Conservation (phyloP, 1,140 invertebrate genomes). For the Brachystomella parvula region DNA sequence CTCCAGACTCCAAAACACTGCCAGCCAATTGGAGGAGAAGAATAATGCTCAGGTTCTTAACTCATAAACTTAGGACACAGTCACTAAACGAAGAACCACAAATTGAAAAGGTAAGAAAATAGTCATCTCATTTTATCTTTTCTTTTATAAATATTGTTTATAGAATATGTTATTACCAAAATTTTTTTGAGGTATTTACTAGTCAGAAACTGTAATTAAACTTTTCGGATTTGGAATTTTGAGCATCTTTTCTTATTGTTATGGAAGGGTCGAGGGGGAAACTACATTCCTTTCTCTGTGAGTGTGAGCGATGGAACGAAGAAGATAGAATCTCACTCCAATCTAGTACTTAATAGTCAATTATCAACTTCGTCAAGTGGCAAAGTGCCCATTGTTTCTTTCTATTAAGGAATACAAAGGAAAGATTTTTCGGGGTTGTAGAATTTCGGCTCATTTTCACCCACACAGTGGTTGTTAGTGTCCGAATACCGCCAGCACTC, state of each 20-base stretch:
- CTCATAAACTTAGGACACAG: conserved; percentile 67
- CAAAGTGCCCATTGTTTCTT: conserved; percentile 6
- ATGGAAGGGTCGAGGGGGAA: not conserved
- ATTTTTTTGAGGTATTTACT: no score
- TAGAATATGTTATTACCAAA: no score
- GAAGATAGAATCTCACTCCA: not conserved
- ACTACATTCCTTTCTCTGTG: not conserved
- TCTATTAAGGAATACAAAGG: conserved; percentile 9
- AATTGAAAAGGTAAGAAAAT: conserved; percentile 49
- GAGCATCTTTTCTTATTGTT: no score
- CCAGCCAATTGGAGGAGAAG: conserved; percentile 20
- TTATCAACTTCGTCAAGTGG: conserved; percentile 10
- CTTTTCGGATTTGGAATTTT: no score
- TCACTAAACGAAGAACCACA: conserved; percentile 67
- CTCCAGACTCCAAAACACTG: not conserved
- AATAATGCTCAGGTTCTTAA: conserved; percentile 70
- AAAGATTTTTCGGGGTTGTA: not conserved
- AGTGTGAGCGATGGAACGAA: not conserved
- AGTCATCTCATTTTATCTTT: not conserved
- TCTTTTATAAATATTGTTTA: no score
- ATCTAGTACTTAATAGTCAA: conserved; percentile 5
- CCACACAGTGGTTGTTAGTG: no score
- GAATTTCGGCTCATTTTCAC: no score
- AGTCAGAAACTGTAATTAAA: no score
- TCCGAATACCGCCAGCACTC: no score